Conservation (phyloP, 2,888 invertebrate species). For the Lumbricus terrestris region DNA sequence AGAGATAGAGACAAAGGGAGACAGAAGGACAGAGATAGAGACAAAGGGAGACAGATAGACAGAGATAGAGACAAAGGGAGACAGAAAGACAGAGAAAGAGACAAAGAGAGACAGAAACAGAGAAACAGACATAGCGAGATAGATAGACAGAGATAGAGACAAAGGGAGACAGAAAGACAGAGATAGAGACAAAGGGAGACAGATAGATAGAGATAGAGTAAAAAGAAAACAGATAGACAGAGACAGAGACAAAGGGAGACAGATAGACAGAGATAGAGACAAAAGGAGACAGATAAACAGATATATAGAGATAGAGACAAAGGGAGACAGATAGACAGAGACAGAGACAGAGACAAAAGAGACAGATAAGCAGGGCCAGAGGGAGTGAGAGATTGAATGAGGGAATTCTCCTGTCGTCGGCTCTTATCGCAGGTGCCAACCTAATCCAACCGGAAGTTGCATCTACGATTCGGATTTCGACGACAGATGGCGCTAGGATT, state of each 20-base stretch:
- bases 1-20: background rate
- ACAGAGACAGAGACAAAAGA: background rate
- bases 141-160: background rate
- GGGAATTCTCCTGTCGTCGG: background rate
- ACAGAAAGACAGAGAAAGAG: background rate
- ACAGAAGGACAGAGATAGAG: background rate
- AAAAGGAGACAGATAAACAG: background rate
- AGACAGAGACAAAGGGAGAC: conserved; percentile 12
- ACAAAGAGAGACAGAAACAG: background rate
- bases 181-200: conserved; percentile 8
- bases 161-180: background rate
- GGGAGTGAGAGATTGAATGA: background rate
- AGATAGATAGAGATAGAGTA: conserved; percentile 12
- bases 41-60: background rate
- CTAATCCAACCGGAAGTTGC: background rate
- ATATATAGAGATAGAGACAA: background rate
- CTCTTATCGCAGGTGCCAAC: background rate
- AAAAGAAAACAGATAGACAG: background rate
- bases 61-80: background rate
- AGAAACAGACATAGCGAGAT: background rate
- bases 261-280: background rate
- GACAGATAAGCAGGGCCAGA: too few species aligned
- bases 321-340: background rate
- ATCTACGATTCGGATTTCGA: background rate
- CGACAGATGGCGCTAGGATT: background rate